A percentile compares a stretch with the other conserved stretches of the same genome.
These are phyloP conservation scores for Protula sp. DNA, from an alignment of 2,888 invertebrate genomes.

Conservation along the genomic window DNA sequence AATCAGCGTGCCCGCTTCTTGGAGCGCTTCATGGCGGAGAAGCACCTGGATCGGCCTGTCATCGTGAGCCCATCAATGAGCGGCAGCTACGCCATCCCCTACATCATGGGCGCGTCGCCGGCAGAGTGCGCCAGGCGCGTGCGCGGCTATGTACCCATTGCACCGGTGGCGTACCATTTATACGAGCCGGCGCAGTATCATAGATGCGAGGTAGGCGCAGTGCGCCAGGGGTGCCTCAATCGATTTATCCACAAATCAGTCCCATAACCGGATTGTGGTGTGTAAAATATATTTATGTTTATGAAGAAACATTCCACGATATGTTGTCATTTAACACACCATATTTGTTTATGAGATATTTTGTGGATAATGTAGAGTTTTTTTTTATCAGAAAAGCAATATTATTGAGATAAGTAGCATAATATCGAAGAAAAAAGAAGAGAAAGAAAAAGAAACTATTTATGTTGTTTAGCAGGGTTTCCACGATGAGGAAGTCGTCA, in stretches of 20 bases:
- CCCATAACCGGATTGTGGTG: not conserved
- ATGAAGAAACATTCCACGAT: not conserved
- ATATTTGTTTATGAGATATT: too few relatives aligned
- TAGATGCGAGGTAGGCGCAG: slow-evolving; percentile 29
- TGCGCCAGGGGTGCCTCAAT: not conserved
- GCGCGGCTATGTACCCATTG: slow-evolving; percentile 54
- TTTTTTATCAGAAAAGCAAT: too few relatives aligned
- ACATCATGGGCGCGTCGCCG: slow-evolving; percentile 43
- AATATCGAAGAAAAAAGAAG: too few relatives aligned
- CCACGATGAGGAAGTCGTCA: too few relatives aligned
- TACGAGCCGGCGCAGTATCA: slow-evolving; percentile 28
- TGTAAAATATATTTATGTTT: too few relatives aligned
- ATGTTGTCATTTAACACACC: not conserved
- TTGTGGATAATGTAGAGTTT: too few relatives aligned
- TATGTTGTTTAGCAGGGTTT: too few relatives aligned
- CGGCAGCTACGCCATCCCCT: slow-evolving; percentile 54
- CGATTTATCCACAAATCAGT: not conserved
- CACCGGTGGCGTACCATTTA: slow-evolving; percentile 47
- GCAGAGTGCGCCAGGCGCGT: slow-evolving; percentile 26
- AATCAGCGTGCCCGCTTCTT: slow-evolving; percentile 10
- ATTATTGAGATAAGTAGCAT: too few relatives aligned
- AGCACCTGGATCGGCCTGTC: slow-evolving; percentile 46
- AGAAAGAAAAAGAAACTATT: too few relatives aligned
- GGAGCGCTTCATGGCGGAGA: slow-evolving; percentile 31
- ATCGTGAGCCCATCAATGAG: slow-evolving; percentile 58